Evolutionary conservation across 2,113 vertebrate genomes (phyloP).

Genomic region (Perca flavescens): DNA sequence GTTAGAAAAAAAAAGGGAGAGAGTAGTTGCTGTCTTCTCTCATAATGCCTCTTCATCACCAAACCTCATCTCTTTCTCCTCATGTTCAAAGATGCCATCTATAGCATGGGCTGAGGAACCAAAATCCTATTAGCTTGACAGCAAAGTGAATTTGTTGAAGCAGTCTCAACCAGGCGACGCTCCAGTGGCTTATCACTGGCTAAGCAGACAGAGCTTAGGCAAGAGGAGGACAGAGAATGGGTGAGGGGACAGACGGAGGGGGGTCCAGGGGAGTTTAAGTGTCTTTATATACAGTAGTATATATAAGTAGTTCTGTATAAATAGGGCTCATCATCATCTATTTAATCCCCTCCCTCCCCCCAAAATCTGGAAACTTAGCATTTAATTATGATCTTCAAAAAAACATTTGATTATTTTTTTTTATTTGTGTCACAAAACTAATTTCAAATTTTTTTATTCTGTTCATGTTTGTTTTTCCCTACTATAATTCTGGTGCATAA

Average conservation of each 20-base stretch:
- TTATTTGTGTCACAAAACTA: background rate
- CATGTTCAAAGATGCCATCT: constrained; percentile 66
- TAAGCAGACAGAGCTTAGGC: constrained; percentile 72
- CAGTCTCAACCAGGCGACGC: constrained; percentile 60
- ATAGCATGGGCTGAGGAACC: constrained; percentile 48
- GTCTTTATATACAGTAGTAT: constrained; percentile 4
- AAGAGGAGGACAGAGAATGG: constrained; percentile 28
- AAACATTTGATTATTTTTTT: background rate
- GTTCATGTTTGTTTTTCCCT: background rate
- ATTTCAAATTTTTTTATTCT: background rate
- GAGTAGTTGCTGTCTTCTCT: constrained; percentile 31
- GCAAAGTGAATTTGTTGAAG: constrained; percentile 73
- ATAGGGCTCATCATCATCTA: constrained; percentile 4
- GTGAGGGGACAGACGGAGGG: background rate
- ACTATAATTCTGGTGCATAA: background rate
- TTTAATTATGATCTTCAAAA: background rate
- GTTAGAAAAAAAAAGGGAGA: constrained; percentile 2
- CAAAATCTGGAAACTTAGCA: background rate
- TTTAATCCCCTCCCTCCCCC: background rate
- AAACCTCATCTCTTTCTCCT: constrained; percentile 42
- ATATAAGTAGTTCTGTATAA: background rate
- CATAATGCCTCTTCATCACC: constrained; percentile 48
- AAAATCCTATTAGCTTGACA: constrained; percentile 77
- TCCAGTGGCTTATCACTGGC: constrained; percentile 71
- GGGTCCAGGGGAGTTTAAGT: background rate